Evolutionary conservation across 2,113 vertebrate species (phyloP).

Genomic region (Columba janthina): DNA sequence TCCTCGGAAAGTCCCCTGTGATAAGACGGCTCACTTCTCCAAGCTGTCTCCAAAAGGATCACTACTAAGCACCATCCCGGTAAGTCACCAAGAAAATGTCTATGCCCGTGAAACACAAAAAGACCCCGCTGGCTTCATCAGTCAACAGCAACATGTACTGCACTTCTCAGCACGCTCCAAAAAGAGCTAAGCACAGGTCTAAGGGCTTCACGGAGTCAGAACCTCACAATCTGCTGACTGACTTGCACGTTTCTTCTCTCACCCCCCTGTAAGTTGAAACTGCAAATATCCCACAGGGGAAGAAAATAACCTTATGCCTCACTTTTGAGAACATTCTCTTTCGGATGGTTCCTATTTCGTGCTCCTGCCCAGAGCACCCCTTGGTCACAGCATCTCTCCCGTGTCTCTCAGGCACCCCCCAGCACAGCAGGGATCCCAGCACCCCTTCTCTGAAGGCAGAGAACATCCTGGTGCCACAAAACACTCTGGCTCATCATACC

Average conservation of each 20-base stretch:
- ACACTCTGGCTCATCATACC: not conserved
- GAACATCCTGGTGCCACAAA: not conserved
- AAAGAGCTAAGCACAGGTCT: not conserved
- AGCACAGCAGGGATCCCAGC: not conserved
- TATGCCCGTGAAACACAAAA: not conserved
- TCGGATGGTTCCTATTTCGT: not conserved
- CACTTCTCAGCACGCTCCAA: not conserved
- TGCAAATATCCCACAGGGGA: not conserved
- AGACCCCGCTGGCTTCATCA: not conserved
- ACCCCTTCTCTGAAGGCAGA: not conserved
- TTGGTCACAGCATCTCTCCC: not conserved
- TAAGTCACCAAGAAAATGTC: not conserved
- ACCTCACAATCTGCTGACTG: not conserved
- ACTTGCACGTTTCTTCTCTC: not conserved
- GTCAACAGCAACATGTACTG: accelerated
- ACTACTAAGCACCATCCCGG: not conserved
- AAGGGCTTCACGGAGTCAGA: not conserved
- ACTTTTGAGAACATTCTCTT: not conserved
- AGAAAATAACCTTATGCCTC: not conserved
- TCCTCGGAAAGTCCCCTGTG: not conserved
- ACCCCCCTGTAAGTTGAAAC: not conserved
- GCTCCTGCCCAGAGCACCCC: not conserved
- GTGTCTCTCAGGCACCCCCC: not conserved
- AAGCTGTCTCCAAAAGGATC: not conserved
- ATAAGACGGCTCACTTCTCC: not conserved